Evolutionary conservation across 2,888 invertebrate species (phyloP).

Genomic region (Catonia carolina): DNA sequence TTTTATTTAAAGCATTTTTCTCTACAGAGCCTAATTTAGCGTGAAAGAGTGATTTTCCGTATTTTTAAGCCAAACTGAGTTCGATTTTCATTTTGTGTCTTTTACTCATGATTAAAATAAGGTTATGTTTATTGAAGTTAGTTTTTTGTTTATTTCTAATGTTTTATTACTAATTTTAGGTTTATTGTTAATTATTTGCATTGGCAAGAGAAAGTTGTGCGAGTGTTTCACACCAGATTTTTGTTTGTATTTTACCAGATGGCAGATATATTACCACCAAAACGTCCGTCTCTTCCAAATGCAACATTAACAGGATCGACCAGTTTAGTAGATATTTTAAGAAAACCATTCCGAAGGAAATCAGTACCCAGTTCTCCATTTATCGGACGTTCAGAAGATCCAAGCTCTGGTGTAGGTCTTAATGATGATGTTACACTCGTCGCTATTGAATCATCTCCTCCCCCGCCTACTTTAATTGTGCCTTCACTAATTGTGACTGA

Average conservation of each 20-base stretch:
- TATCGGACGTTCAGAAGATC: slow-evolving; percentile 11
- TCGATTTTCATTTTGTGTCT: too few species aligned
- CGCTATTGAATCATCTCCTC: slow-evolving; percentile 17
- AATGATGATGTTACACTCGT: slow-evolving; percentile 18
- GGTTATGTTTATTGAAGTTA: too few species aligned
- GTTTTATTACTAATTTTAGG: too few species aligned
- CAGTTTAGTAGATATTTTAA: slow-evolving; percentile 56
- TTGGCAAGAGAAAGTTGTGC: too few species aligned
- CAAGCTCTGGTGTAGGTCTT: slow-evolving; percentile 23
- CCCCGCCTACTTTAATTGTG: slow-evolving; percentile 2
- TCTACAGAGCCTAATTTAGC: too few species aligned
- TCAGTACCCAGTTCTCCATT: slow-evolving; percentile 36
- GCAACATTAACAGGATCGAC: slow-evolving; percentile 27
- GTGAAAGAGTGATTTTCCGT: too few species aligned
- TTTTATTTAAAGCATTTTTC: too few species aligned
- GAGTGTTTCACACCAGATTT: too few species aligned
- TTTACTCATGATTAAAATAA: too few species aligned
- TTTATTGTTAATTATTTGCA: too few species aligned
- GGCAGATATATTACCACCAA: slow-evolving; percentile 8
- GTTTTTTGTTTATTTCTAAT: too few species aligned
- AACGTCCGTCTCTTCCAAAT: slow-evolving; percentile 21
- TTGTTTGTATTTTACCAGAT: slow-evolving; percentile 1
- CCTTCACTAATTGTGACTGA: slow-evolving; percentile 17
- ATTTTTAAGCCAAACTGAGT: too few species aligned
- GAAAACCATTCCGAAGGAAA: slow-evolving; percentile 62